These are phyloP conservation scores for Radopholus similis DNA, from an alignment of 1,140 invertebrate genomes.

Conservation along the genomic window DNA sequence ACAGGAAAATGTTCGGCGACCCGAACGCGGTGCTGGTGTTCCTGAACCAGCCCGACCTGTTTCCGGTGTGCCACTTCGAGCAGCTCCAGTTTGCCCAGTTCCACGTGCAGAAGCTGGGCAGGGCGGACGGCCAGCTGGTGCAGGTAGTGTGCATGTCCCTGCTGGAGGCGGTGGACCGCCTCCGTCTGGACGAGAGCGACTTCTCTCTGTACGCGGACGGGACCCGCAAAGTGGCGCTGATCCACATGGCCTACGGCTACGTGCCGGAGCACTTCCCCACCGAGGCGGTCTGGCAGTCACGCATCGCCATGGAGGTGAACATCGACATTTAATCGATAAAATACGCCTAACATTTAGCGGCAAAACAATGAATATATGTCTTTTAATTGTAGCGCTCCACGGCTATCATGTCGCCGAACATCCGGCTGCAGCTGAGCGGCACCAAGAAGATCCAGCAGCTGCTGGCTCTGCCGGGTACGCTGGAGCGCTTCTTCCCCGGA, in stretches of 20 bases:
- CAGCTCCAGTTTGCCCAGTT: constrained; percentile 67
- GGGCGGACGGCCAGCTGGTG: constrained; percentile 62
- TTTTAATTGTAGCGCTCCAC: no score
- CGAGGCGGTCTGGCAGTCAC: constrained; percentile 71
- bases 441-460: constrained; percentile 66
- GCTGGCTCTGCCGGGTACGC: constrained; percentile 65
- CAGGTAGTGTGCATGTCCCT: constrained; percentile 71
- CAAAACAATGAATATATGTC: no score
- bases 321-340: no score
- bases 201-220: constrained; percentile 64
- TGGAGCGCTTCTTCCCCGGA: constrained; percentile 69
- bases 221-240: constrained; percentile 75
- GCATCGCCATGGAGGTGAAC: constrained; percentile 78
- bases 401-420: constrained; percentile 87
- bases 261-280: constrained; percentile 74
- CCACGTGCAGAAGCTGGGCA: constrained; percentile 67
- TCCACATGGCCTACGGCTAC: constrained; percentile 88
- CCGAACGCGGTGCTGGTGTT: constrained; percentile 74
- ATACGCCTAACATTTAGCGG: no score
- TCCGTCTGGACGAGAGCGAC: constrained; percentile 29
- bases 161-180: constrained; percentile 63
- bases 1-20: constrained; percentile 2
- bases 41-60: constrained; percentile 61
- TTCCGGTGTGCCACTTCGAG: constrained; percentile 17
- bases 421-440: constrained; percentile 70